Percentiles rank a stretch among this genome's conserved stretches.
phyloP scores from a whole-genome alignment of 2,888 invertebrate species.

The Shargacucullia verbasci region DNA sequence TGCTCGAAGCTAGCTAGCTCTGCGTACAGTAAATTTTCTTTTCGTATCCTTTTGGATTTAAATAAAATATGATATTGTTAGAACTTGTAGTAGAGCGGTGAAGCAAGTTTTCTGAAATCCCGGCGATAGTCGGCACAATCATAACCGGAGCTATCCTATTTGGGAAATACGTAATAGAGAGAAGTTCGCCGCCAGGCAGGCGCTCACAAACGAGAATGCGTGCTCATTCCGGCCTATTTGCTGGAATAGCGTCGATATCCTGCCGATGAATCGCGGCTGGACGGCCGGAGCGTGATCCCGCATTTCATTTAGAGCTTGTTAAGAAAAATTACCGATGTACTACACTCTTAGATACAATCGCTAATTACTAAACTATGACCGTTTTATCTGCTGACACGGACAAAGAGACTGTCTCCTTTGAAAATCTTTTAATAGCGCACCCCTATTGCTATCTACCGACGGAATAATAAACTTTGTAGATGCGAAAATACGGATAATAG shows the following conservation, averaged over 20 bases:
- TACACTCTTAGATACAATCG: constrained; percentile 31
- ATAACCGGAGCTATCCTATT: constrained; percentile 78
- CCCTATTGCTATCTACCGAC: constrained; percentile 35
- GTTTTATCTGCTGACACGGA: constrained; percentile 21
- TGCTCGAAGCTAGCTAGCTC: constrained; percentile 13
- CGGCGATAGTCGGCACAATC: constrained; percentile 67
- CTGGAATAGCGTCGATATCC: constrained; percentile 73
- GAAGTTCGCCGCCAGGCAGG: constrained; percentile 79
- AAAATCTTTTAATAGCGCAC: constrained; percentile 48
- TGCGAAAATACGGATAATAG: constrained; percentile 58
- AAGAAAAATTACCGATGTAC: constrained; percentile 58
- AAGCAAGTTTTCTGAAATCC: constrained; percentile 69
- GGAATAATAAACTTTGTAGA: constrained; percentile 61
- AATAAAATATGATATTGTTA: constrained; percentile 51
- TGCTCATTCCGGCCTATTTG: constrained; percentile 76
- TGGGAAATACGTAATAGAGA: constrained; percentile 75
- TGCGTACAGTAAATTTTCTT: constrained; percentile 48
- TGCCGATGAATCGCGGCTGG: constrained; percentile 69
- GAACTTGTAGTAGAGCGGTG: constrained; percentile 48
- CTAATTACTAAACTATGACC: constrained; percentile 45
- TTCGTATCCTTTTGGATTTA: constrained; percentile 33
- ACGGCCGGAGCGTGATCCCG: constrained; percentile 73
- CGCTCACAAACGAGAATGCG: constrained; percentile 73
- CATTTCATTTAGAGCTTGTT: constrained; percentile 73
- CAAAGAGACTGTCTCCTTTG: constrained; percentile 46